A percentile compares a stretch with the other conserved stretches of the same genome.
Evolutionary conservation across 2,888 invertebrate species (phyloP).

Genomic region (Limulus polyphemus): DNA sequence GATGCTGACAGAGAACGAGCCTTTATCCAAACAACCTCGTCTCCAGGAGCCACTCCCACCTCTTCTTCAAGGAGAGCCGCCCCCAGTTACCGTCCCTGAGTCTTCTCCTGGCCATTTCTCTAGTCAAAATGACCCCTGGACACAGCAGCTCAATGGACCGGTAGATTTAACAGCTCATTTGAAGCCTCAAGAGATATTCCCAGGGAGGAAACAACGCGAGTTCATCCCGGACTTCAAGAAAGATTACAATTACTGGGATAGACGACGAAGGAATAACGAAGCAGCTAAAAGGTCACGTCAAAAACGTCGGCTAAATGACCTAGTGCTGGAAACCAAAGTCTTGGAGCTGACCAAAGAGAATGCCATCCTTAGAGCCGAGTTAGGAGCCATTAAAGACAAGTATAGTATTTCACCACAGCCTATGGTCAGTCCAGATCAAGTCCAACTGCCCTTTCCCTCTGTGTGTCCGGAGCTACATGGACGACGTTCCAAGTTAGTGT

Average conservation of each 20-base stretch:
- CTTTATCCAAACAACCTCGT: not conserved
- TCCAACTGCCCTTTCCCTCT: slow-evolving; percentile 29
- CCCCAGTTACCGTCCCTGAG: not conserved
- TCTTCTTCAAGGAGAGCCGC: not conserved
- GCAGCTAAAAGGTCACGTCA: slow-evolving; percentile 94
- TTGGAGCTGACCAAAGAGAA: slow-evolving; percentile 91
- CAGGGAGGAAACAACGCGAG: slow-evolving; percentile 70
- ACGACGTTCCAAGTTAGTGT: slow-evolving; percentile 22
- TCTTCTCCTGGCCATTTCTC: not conserved
- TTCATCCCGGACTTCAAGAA: slow-evolving; percentile 95
- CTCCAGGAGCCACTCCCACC: not conserved
- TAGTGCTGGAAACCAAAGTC: slow-evolving; percentile 88
- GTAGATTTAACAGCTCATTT: slow-evolving; percentile 14
- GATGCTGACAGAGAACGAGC: slow-evolving; percentile 6
- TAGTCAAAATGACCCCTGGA: not conserved
- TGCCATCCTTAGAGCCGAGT: slow-evolving; percentile 79
- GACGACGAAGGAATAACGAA: slow-evolving; percentile 88
- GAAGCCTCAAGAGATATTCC: slow-evolving; percentile 17
- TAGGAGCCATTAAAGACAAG: slow-evolving; percentile 83
- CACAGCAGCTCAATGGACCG: slow-evolving; percentile 7
- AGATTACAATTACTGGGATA: slow-evolving; percentile 95
- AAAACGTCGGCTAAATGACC: slow-evolving; percentile 88
- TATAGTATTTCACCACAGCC: slow-evolving; percentile 66
- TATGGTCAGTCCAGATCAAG: slow-evolving; percentile 49
- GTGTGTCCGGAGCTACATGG: slow-evolving; percentile 11